Conservation (phyloP, 2,113 vertebrate genomes). For the Bubo bubo region DNA sequence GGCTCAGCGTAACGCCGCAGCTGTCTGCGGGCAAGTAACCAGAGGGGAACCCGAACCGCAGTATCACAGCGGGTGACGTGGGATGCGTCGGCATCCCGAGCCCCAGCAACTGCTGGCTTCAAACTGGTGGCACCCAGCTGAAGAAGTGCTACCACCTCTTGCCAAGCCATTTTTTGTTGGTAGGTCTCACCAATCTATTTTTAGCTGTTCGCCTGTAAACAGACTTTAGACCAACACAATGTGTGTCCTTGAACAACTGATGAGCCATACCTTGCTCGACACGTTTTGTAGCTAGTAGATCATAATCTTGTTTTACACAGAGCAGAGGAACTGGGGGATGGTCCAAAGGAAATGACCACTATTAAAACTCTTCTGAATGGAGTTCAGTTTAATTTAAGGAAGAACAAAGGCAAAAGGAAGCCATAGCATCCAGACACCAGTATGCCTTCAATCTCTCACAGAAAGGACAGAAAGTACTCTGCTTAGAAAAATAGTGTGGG, state of each 20-base stretch:
- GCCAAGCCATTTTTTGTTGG: background rate
- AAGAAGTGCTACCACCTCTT: rapidly evolving
- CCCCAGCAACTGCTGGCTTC: background rate
- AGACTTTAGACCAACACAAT: background rate
- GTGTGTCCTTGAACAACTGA: background rate
- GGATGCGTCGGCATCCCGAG: background rate
- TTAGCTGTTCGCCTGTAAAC: background rate
- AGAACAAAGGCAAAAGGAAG: background rate
- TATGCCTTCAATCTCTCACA: background rate
- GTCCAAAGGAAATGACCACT: background rate
- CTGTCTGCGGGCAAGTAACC: rapidly evolving
- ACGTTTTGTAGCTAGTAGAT: background rate
- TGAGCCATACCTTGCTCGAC: background rate
- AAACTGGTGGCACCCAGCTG: background rate
- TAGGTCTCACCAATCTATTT: background rate
- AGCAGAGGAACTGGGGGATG: background rate
- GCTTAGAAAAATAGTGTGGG: background rate
- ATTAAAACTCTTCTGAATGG: background rate
- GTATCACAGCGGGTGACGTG: rapidly evolving
- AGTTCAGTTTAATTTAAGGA: background rate
- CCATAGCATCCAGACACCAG: background rate
- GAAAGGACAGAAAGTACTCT: background rate
- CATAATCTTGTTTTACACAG: background rate
- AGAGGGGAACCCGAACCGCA: rapidly evolving
- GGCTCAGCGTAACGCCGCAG: rapidly evolving